Conservation (phyloP, 2,797 vertebrate species). For the Neostethus bicornis region DNA sequence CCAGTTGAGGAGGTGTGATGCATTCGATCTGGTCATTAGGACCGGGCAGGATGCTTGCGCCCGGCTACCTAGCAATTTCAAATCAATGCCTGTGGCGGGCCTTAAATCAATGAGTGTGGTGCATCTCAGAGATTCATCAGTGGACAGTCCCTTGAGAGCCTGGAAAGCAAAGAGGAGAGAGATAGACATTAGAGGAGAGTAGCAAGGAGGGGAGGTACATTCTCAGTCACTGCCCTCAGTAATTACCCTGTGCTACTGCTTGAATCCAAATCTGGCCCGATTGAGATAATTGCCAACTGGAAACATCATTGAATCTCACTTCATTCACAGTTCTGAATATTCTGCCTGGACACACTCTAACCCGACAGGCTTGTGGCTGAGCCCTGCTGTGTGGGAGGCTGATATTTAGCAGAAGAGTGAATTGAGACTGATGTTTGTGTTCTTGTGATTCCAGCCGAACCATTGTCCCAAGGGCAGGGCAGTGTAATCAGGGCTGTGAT, state of each 20-base stretch:
- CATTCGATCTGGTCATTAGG: slow-evolving; percentile 81
- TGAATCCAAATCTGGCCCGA: slow-evolving; percentile 80
- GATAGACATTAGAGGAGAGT: slow-evolving; percentile 40
- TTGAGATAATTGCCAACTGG: slow-evolving; percentile 80
- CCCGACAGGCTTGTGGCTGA: slow-evolving; percentile 41
- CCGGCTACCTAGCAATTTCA: slow-evolving; percentile 73
- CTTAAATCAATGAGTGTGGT: slow-evolving; percentile 80
- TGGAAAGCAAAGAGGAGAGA: slow-evolving; percentile 38
- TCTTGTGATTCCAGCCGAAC: slow-evolving; percentile 70
- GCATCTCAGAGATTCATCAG: slow-evolving; percentile 80
- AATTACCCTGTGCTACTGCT: slow-evolving; percentile 77
- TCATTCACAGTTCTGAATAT: slow-evolving; percentile 52
- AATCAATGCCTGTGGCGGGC: slow-evolving; percentile 79
- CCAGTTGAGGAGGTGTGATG: slow-evolving; percentile 69
- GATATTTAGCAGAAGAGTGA: slow-evolving; percentile 69
- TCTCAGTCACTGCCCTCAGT: slow-evolving; percentile 76
- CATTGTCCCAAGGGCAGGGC: slow-evolving; percentile 73
- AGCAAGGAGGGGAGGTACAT: slow-evolving; percentile 32
- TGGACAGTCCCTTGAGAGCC: slow-evolving; percentile 68
- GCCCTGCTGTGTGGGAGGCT: slow-evolving; percentile 41
- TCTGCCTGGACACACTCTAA: slow-evolving; percentile 45
- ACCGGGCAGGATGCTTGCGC: slow-evolving; percentile 58
- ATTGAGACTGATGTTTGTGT: slow-evolving; percentile 77
- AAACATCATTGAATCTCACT: slow-evolving; percentile 64
- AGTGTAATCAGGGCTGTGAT: slow-evolving; percentile 81